Conservation (phyloP, 2,113 vertebrate species). For the Halcyon malimbica region DNA sequence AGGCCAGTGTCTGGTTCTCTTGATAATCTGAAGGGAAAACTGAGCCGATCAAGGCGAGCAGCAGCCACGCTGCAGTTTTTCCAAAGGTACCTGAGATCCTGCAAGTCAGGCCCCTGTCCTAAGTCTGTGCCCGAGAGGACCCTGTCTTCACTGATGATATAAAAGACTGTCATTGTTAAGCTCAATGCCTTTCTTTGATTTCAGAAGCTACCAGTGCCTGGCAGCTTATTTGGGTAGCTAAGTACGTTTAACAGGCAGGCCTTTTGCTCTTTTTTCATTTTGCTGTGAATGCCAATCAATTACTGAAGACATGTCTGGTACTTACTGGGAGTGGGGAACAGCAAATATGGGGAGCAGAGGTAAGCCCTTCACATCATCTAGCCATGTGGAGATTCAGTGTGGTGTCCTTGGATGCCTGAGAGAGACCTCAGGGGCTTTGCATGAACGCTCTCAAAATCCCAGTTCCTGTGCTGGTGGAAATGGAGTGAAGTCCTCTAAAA, state of each 20-base stretch:
- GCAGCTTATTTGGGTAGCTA: neutral
- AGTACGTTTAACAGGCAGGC: neutral
- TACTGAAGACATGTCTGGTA: neutral
- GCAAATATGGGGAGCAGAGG: neutral
- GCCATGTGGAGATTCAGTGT: neutral
- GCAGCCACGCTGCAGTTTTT: neutral
- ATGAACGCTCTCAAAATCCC: neutral
- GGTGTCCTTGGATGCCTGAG: neutral
- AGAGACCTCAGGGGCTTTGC: neutral
- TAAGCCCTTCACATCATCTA: neutral
- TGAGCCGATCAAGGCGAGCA: neutral
- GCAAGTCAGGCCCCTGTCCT: neutral
- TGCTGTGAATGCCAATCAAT: fast-evolving
- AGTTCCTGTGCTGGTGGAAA: neutral
- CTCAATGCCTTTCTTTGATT: neutral
- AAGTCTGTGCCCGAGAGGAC: neutral
- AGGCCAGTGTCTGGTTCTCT: neutral
- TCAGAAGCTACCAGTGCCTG: neutral
- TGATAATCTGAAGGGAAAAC: neutral
- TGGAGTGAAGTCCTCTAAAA: neutral
- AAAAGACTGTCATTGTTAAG: neutral
- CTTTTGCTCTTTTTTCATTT: neutral
- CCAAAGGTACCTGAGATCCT: neutral
- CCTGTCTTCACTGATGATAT: neutral
- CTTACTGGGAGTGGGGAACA: neutral